Percentiles rank a stretch among this genome's conserved stretches.
Conservation (phyloP, 2,113 vertebrate species). For the Triplophysa dalaica region DNA sequence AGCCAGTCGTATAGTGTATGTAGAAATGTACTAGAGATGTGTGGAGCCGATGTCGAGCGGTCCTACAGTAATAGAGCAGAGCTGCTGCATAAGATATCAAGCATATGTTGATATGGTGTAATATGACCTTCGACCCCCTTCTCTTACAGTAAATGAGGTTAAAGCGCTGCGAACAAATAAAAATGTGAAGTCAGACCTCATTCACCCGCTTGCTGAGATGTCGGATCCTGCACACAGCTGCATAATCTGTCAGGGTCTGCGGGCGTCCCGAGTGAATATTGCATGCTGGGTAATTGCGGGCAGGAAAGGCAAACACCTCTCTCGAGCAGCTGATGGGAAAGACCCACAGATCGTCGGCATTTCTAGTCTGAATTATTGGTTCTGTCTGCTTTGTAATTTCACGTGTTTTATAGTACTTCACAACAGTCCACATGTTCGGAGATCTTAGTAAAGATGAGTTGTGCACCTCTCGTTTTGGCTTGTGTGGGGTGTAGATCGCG, state of each 20-base stretch:
- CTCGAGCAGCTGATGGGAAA: conserved; percentile 11
- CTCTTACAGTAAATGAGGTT: conserved; percentile 38
- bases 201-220: conserved; percentile 16
- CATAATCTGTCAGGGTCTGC: conserved; percentile 46
- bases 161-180: conserved; percentile 31
- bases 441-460: background rate
- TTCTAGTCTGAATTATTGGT: conserved; percentile 45
- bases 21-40: background rate
- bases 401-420: conserved; percentile 18
- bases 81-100: conserved; percentile 1
- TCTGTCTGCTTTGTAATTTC: conserved; percentile 33
- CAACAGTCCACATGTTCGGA: background rate
- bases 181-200: conserved; percentile 30
- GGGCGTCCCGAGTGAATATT: conserved; percentile 12
- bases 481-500: background rate
- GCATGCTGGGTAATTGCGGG: conserved; percentile 29
- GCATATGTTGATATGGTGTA: conserved; percentile 31
- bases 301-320: conserved; percentile 36
- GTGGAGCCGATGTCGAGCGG: background rate
- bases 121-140: conserved; percentile 31
- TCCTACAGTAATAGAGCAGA: background rate
- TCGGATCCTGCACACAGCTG: conserved; percentile 44
- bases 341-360: conserved; percentile 29
- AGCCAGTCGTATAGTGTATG: background rate
- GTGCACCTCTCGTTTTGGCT: background rate